Conservation (phyloP, 1,140 invertebrate genomes). For the Calosoma granatense region DNA sequence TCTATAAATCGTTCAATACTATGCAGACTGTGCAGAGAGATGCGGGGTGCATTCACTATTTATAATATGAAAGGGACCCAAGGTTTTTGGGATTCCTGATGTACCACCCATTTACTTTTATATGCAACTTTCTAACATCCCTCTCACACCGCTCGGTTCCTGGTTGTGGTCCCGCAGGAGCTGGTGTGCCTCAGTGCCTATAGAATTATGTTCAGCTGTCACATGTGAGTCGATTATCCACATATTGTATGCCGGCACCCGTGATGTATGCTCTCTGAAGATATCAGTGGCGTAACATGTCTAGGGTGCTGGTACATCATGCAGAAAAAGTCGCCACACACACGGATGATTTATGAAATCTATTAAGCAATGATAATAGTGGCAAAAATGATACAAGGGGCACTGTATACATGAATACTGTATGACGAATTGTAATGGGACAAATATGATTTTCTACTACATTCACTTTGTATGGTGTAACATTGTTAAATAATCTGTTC, state of each 20-base stretch:
- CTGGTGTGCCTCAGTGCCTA: not conserved
- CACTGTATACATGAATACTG: too few relatives aligned
- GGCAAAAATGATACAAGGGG: too few relatives aligned
- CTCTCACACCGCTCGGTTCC: not conserved
- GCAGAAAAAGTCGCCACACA: too few relatives aligned
- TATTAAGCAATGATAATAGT: too few relatives aligned
- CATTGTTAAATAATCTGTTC: too few relatives aligned
- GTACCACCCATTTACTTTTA: slow-evolving; percentile 4
- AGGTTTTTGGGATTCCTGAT: not conserved
- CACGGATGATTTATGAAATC: too few relatives aligned
- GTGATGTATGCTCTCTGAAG: too few relatives aligned
- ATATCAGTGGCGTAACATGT: too few relatives aligned
- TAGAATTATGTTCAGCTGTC: slow-evolving; percentile 5
- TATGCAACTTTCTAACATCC: not conserved
- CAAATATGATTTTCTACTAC: too few relatives aligned
- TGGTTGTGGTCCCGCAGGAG: not conserved
- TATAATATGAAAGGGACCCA: not conserved
- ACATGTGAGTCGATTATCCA: slow-evolving; percentile 4
- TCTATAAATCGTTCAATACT: not conserved
- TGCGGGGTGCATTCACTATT: slow-evolving; percentile 1
- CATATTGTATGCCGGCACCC: not conserved
- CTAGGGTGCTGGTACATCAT: too few relatives aligned
- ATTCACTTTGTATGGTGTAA: too few relatives aligned
- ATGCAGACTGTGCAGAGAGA: not conserved
- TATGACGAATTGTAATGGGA: too few relatives aligned